phyloP scores from a whole-genome alignment of 37 sponge, comb jelly and placozoan genomes.

The Ianthella basta region DNA sequence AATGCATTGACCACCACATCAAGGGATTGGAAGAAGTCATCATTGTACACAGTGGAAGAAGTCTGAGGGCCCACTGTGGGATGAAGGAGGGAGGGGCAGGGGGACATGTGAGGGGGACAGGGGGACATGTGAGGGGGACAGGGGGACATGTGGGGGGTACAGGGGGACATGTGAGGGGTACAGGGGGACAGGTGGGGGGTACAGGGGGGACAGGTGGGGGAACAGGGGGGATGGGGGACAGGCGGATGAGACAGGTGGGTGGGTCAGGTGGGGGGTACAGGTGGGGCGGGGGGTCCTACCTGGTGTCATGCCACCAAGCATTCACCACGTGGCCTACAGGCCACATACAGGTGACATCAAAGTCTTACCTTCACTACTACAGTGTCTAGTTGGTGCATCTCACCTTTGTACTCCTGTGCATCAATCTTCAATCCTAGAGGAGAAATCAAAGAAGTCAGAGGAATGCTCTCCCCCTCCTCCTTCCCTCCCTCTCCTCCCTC shows the following conservation, averaged over 20 bases:
- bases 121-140: background rate
- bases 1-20: slow-evolving; percentile 89
- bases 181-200: background rate
- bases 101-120: background rate
- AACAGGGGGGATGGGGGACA: background rate
- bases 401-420: slow-evolving; percentile 67
- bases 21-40: slow-evolving; percentile 79
- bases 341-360: no score
- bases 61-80: slow-evolving; percentile 67
- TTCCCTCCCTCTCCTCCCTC: no score
- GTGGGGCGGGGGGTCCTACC: background rate
- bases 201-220: background rate
- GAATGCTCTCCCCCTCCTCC: no score
- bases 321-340: no score
- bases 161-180: background rate
- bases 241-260: background rate
- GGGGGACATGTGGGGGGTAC: background rate
- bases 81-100: background rate
- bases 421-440: slow-evolving; percentile 56
- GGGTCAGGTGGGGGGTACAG: background rate
- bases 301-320: no score
- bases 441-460: background rate
- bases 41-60: slow-evolving; percentile 74
- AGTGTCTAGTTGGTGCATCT: no score
- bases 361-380: no score